These are phyloP conservation scores for Semaprochilodus insignis DNA, from an alignment of 2,797 vertebrate genomes.

Conservation along the genomic window DNA sequence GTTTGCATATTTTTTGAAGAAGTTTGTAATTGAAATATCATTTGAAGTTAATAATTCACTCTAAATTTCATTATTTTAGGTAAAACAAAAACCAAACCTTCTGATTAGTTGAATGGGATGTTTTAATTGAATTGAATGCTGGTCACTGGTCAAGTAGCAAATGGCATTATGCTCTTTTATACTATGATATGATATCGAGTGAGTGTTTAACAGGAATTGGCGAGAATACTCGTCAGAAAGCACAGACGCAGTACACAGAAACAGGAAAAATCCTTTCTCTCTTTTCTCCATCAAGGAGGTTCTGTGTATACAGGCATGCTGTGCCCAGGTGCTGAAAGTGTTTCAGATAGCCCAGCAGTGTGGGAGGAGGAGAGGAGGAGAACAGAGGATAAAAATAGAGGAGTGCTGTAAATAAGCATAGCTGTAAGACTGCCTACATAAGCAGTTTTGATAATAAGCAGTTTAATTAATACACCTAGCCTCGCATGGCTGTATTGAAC, in stretches of 20 bases:
- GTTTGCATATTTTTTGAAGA: too few relatives aligned
- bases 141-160: too few relatives aligned
- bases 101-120: neutral
- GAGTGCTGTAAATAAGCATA: slow-evolving; percentile 57
- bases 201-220: neutral
- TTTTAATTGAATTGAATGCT: too few relatives aligned
- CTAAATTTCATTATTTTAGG: neutral
- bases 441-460: slow-evolving; percentile 62
- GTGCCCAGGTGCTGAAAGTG: slow-evolving; percentile 3
- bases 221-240: neutral
- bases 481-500: slow-evolving; percentile 56
- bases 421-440: slow-evolving; percentile 55
- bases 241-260: neutral
- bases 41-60: neutral
- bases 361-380: slow-evolving; percentile 30
- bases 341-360: slow-evolving; percentile 24
- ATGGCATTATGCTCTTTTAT: neutral
- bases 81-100: too few relatives aligned
- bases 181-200: neutral
- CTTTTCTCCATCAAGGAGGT: neutral
- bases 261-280: neutral
- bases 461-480: slow-evolving; percentile 63
- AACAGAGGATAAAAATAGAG: slow-evolving; percentile 55
- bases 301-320: slow-evolving; percentile 10
- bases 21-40: neutral